Evolutionary conservation across 2,888 invertebrate species (phyloP).

Genomic region (Mythimna pallens): DNA sequence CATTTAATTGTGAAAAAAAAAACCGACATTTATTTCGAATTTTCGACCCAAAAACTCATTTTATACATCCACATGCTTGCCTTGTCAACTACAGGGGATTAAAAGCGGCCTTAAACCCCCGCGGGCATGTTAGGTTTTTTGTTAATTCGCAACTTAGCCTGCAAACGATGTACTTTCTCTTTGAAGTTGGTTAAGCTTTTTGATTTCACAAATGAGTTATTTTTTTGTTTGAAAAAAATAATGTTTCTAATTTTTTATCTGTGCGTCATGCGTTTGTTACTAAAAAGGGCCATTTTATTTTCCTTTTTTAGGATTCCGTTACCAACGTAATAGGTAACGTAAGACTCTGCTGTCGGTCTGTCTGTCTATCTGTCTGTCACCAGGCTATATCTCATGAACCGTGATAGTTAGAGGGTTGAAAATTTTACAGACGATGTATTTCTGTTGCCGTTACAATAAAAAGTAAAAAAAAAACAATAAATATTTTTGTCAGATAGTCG

Average conservation of each 20-base stretch:
- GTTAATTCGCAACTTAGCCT: constrained; percentile 22
- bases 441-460: no score
- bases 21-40: no score
- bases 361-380: no score
- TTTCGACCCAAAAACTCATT: neutral
- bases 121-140: constrained; percentile 35
- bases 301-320: no score
- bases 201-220: constrained; percentile 1
- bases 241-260: neutral
- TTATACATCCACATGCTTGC: neutral
- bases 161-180: constrained; percentile 21
- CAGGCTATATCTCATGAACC: no score
- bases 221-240: neutral
- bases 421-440: no score
- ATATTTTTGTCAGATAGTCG: no score
- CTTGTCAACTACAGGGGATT: constrained; percentile 38
- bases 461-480: no score
- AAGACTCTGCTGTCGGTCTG: no score
- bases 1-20: no score
- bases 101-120: neutral
- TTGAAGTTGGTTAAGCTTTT: constrained; percentile 26
- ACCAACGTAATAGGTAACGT: no score
- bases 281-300: neutral
- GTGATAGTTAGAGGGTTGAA: no score
- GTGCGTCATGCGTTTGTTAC: neutral